phyloP scores from a whole-genome alignment of 53 echinoderm and acorn worm species.

The Crossaster papposus region DNA sequence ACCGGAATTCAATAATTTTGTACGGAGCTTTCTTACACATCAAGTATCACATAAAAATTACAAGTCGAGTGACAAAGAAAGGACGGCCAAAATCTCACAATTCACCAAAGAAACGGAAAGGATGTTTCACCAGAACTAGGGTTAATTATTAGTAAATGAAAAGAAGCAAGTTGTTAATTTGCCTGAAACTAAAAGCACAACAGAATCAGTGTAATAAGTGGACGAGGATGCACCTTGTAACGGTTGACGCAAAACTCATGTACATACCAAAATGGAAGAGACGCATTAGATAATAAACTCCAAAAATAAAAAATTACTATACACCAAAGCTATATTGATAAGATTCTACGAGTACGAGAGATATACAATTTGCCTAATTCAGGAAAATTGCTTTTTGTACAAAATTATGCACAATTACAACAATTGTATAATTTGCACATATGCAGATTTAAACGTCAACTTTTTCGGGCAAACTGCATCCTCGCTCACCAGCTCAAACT shows the following conservation, averaged over 20 bases:
- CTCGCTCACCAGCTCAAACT: conserved; percentile 6
- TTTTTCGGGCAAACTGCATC: conserved; percentile 5
- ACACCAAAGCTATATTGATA: no score
- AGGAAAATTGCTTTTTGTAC: no score
- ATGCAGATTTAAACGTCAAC: neutral
- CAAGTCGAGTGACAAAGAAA: neutral
- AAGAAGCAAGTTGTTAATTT: conserved; percentile 36
- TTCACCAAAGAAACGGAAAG: conserved; percentile 29
- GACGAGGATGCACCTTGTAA: conserved; percentile 41
- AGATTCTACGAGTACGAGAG: no score
- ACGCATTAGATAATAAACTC: no score
- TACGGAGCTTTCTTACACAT: neutral
- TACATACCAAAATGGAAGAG: neutral
- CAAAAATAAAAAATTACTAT: no score
- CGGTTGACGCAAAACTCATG: neutral
- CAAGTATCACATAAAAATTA: neutral
- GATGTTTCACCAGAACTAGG: neutral
- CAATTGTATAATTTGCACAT: neutral
- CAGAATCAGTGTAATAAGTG: conserved; percentile 12
- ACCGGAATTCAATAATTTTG: no score
- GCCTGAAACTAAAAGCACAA: conserved; percentile 33
- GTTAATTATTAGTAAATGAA: conserved; percentile 31
- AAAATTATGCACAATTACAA: neutral
- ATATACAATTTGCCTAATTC: no score
- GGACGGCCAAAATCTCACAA: conserved; percentile 36